Percentiles rank a stretch among this genome's conserved stretches.
Conservation (phyloP, 2,797 vertebrate species). For the Ibycter americanus region DNA sequence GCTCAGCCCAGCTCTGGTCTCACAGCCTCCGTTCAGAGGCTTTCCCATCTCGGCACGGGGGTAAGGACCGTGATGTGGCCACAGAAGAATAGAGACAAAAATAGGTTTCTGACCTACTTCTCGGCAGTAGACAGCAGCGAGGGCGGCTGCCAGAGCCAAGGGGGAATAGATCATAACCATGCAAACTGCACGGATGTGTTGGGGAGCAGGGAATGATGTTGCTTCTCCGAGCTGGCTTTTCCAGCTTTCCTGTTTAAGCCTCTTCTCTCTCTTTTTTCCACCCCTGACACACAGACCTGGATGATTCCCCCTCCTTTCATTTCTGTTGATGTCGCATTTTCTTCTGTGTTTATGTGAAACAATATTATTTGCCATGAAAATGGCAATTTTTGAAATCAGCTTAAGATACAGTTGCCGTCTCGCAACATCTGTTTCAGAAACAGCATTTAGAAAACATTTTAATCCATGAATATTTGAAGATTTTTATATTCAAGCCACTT, state of each 20-base stretch:
- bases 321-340: slow-evolving; percentile 18
- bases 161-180: background rate
- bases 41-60: fast-evolving
- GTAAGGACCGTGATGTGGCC: fast-evolving
- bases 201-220: background rate
- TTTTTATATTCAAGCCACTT: background rate
- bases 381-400: background rate
- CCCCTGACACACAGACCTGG: background rate
- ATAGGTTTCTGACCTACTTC: slow-evolving; percentile 27
- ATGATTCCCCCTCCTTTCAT: fast-evolving
- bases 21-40: fast-evolving
- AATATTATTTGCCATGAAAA: slow-evolving; percentile 41
- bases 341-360: slow-evolving; percentile 57
- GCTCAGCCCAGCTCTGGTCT: background rate
- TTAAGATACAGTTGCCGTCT: slow-evolving; percentile 28
- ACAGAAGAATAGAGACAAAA: background rate
- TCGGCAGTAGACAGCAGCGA: background rate
- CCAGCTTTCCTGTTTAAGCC: background rate
- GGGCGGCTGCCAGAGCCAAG: background rate
- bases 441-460: slow-evolving; percentile 44
- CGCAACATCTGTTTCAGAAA: slow-evolving; percentile 60
- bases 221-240: background rate
- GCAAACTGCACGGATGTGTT: fast-evolving
- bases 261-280: background rate
- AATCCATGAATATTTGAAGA: slow-evolving; percentile 51